These are phyloP conservation scores for Branchinecta lynchi DNA, from an alignment of 1,140 invertebrate species.

Conservation along the genomic window DNA sequence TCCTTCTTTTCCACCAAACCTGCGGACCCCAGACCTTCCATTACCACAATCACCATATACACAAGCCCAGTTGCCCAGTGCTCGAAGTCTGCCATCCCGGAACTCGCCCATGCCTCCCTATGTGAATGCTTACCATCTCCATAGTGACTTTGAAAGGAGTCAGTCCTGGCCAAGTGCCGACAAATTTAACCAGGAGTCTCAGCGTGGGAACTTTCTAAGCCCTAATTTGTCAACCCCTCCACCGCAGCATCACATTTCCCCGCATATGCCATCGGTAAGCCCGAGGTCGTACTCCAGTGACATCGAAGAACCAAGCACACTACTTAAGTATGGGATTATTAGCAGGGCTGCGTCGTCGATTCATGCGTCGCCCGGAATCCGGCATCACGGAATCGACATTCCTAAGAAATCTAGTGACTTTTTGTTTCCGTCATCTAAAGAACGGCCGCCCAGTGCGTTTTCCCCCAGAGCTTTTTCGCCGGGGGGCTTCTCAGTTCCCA, in stretches of 20 bases:
- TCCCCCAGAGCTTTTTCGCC: constrained; percentile 5
- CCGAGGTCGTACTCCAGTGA: neutral
- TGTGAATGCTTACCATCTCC: neutral
- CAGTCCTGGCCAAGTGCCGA: constrained; percentile 2
- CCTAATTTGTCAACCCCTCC: neutral
- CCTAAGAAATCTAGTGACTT: neutral
- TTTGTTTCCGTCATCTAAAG: neutral
- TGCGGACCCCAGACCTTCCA: constrained; percentile 42
- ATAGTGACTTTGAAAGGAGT: constrained; percentile 2
- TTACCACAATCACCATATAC: neutral
- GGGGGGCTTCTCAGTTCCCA: neutral
- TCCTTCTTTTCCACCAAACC: constrained; percentile 58
- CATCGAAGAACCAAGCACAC: neutral
- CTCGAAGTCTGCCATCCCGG: neutral
- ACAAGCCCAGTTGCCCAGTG: neutral
- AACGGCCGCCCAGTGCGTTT: neutral
- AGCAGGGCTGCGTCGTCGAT: neutral
- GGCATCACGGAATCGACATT: neutral
- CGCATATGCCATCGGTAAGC: neutral
- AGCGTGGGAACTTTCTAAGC: neutral
- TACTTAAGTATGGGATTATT: constrained; percentile 7
- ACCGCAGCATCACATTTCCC: neutral
- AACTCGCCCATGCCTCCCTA: neutral
- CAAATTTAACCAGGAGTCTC: neutral
- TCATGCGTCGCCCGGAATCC: neutral